phyloP scores from a whole-genome alignment of 2,888 invertebrate species.

The Drosophila prostipennis region DNA sequence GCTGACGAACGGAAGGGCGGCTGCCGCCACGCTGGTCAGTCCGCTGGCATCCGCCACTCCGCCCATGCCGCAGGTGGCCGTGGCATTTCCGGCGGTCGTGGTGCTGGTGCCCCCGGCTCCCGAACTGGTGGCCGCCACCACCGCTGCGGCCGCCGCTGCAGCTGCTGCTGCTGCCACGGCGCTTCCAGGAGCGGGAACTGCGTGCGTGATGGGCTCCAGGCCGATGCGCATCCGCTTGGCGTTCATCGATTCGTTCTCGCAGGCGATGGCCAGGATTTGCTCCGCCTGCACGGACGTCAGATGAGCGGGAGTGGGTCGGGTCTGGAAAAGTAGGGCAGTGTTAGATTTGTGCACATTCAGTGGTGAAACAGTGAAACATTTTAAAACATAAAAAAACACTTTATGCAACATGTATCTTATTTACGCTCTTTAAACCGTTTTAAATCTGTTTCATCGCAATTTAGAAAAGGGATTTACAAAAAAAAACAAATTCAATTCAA shows the following conservation, averaged over 20 bases:
- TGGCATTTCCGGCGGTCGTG: conserved; percentile 73
- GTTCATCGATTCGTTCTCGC: conserved; percentile 98
- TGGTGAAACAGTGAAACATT: too few species aligned
- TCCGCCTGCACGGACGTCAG: conserved; percentile 98
- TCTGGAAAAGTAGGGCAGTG: conserved; percentile 85
- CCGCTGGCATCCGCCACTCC: conserved; percentile 71
- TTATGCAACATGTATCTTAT: too few species aligned
- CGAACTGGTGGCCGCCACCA: conserved; percentile 57
- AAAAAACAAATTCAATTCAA: too few species aligned
- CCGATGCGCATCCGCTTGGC: conserved; percentile 98
- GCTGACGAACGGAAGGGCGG: conserved; percentile 77
- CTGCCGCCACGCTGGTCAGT: conserved; percentile 71
- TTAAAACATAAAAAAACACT: too few species aligned
- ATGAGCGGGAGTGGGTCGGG: conserved; percentile 97
- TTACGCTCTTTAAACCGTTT: too few species aligned
- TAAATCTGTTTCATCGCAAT: too few species aligned
- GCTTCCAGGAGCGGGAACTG: conserved; percentile 87
- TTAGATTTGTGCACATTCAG: not conserved
- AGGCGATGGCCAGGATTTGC: conserved; percentile 97
- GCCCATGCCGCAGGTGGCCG: conserved; percentile 68
- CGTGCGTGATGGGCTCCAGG: conserved; percentile 96
- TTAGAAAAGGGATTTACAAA: too few species aligned
- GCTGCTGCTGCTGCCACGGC: conserved; percentile 82
- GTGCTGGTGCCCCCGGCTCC: conserved; percentile 69
- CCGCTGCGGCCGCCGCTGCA: conserved; percentile 78